Conservation (phyloP, 2,113 vertebrate species). For the Echinops telfairi region DNA sequence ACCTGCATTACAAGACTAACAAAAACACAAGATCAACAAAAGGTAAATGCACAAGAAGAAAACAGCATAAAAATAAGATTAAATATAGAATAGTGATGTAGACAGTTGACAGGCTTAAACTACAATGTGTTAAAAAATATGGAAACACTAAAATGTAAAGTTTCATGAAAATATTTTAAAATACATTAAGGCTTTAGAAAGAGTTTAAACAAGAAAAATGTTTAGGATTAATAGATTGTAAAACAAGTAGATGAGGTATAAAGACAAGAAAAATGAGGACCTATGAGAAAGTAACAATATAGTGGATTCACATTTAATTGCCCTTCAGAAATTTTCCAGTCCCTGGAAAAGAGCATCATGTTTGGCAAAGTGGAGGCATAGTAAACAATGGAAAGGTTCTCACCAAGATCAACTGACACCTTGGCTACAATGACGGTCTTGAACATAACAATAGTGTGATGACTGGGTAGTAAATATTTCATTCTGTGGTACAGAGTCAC, state of each 20-base stretch:
- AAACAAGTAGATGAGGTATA: neutral
- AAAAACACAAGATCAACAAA: neutral
- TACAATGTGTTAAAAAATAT: neutral
- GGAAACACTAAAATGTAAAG: neutral
- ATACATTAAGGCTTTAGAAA: neutral
- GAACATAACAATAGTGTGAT: too few relatives aligned
- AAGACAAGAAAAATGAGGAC: neutral
- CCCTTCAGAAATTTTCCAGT: neutral
- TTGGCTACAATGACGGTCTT: too few relatives aligned
- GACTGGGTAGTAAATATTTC: too few relatives aligned
- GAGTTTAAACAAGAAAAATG: neutral
- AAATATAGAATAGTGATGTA: neutral
- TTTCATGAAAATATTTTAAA: neutral
- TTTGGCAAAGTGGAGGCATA: too few relatives aligned
- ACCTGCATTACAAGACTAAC: neutral
- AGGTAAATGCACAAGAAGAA: neutral
- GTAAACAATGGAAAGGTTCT: too few relatives aligned
- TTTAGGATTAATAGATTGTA: neutral
- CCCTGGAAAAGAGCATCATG: too few relatives aligned
- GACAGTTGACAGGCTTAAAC: neutral
- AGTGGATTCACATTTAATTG: neutral
- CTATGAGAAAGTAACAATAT: neutral
- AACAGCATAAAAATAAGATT: neutral
- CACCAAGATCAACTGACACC: too few relatives aligned
- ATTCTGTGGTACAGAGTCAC: too few relatives aligned